Evolutionary conservation across 2,888 invertebrate species (phyloP).

Genomic region (Athalia cordata): DNA sequence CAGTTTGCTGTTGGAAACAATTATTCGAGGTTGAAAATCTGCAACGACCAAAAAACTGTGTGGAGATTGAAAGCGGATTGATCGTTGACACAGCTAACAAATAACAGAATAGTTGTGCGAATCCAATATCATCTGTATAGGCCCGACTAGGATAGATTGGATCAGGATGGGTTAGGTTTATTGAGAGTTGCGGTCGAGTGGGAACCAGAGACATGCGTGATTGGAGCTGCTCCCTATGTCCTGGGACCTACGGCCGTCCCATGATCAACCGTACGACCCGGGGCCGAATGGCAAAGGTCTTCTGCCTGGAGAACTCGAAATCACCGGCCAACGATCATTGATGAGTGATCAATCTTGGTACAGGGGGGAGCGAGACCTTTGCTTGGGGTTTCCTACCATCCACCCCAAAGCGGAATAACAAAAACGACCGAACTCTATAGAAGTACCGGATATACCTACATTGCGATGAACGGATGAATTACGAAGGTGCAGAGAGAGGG

Average conservation of each 20-base stretch:
- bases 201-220: slow-evolving; percentile 37
- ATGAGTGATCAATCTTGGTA: background rate
- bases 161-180: slow-evolving; percentile 26
- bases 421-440: background rate
- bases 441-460: background rate
- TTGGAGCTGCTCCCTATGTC: slow-evolving; percentile 14
- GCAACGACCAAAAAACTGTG: slow-evolving; percentile 9
- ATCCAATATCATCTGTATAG: slow-evolving; percentile 33
- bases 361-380: background rate
- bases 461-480: background rate
- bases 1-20: slow-evolving; percentile 16
- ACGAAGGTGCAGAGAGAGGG: background rate
- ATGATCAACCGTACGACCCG: background rate
- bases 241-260: background rate
- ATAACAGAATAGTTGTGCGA: slow-evolving; percentile 34
- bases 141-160: background rate
- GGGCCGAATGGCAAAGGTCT: too few relatives aligned
- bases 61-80: slow-evolving; percentile 39
- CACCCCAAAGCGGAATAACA: background rate
- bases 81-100: slow-evolving; percentile 44
- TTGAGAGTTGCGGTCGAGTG: slow-evolving; percentile 25
- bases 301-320: too few relatives aligned
- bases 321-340: background rate
- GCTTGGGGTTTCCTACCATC: background rate
- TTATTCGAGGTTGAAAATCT: slow-evolving; percentile 37